Evolutionary conservation across 2,797 vertebrate genomes (phyloP), one percentile per base, ranked within the genome.

Genomic region (Labeo calbasu): DNA sequence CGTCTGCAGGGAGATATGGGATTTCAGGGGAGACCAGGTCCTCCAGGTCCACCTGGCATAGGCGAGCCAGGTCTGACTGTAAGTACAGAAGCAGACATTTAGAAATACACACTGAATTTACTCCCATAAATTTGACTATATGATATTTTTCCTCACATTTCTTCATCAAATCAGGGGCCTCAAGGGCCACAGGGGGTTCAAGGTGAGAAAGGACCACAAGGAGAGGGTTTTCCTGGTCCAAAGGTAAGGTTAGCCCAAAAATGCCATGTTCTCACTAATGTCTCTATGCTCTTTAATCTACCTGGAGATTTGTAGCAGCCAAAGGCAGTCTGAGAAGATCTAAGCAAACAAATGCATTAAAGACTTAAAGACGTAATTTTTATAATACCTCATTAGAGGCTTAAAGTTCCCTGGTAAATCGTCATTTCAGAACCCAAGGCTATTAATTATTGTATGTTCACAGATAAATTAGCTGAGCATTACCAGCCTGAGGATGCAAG

Each of bases 121-220:
- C 71, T 17, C n/a, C 36, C n/a, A 23, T 23, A 46, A 1, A 15
- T 51, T 51, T 65, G 5, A 55, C 21, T 59, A 77, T 1, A 17
- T 65, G 21, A 50, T 5, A 36, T 51, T 12, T 63, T 46, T 2
- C 23, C 25, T 83, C 14, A 21, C 12, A 23, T 70, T 89, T 89
- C 85, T 65, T 86, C 90, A 43, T 77, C 89, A 76, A 78, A n/a
- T 90, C 87, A 98, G 97, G 97, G 97, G n/a, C 93, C 96, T 92
- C 97, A 96, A 94, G 97, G 97, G 91, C 94, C 95, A 88, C 96
- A 96, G 86, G 97, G 97, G 81, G 89, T 96, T 92, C 95, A 94
- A 90, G 97, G 97, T 70, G 96, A 94, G 90, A 96, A 96, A 91
- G 97, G 97, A 87, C 92, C 92, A 10, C 92, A 89, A 23, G 97